These are phyloP conservation scores for Ammospiza caudacuta DNA, from an alignment of 2,113 vertebrate genomes.

Conservation along the genomic window DNA sequence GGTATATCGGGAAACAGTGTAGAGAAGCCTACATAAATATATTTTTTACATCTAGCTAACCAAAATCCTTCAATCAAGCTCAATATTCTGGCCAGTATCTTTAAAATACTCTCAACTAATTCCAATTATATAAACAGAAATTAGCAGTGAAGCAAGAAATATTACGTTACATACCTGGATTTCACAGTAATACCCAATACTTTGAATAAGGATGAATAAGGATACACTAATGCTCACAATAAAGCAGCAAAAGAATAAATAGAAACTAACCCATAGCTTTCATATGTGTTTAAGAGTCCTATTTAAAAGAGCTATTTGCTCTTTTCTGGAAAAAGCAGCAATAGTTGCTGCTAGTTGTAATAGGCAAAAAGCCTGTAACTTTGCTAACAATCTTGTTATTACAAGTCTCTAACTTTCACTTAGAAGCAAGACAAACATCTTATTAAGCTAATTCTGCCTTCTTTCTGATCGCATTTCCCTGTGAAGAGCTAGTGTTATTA, in stretches of 20 bases:
- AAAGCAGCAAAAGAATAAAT: not conserved
- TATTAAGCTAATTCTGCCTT: not conserved
- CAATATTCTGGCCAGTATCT: not conserved
- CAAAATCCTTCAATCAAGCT: not conserved
- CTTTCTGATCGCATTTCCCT: not conserved
- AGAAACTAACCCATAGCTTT: not conserved
- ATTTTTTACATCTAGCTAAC: not conserved
- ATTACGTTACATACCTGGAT: not conserved
- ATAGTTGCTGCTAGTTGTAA: not conserved
- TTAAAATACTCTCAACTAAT: not conserved
- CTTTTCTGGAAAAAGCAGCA: not conserved
- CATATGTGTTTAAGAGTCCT: not conserved
- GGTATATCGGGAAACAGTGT: fast-evolving
- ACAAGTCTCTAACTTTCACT: not conserved
- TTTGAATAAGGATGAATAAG: not conserved
- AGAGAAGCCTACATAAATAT: not conserved
- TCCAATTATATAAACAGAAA: not conserved
- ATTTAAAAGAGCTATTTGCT: not conserved
- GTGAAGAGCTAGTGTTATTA: not conserved
- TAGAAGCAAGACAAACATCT: not conserved
- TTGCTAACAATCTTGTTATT: not conserved
- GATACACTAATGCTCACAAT: not conserved
- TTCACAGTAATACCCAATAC: not conserved
- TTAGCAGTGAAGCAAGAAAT: not conserved
- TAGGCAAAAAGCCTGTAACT: not conserved